Conservation (phyloP, 2,888 invertebrate species). For the Hyppa rectilinea region DNA sequence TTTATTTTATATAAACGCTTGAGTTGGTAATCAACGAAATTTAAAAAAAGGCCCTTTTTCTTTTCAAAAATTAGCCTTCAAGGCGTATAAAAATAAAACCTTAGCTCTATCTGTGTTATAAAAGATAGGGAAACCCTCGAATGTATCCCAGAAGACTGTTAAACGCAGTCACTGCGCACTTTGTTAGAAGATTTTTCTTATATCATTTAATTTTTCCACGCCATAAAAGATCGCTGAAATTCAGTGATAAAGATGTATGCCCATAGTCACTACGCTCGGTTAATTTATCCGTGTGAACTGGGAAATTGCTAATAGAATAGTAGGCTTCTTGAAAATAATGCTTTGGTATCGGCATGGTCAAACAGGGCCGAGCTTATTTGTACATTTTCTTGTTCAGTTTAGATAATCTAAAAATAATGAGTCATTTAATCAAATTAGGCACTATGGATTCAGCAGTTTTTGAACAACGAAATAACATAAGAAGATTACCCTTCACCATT, state of each 20-base stretch:
- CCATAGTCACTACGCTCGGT: neutral
- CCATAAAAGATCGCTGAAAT: conserved; percentile 16
- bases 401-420: neutral
- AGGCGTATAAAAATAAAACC: conserved; percentile 33
- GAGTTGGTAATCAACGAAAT: neutral
- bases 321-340: neutral
- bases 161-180: conserved; percentile 26
- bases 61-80: neutral
- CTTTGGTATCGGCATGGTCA: neutral
- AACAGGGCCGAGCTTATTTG: neutral
- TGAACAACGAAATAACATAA: neutral
- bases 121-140: conserved; percentile 40
- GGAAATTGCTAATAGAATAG: neutral
- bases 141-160: conserved; percentile 36
- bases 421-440: neutral
- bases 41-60: neutral
- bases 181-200: conserved; percentile 27
- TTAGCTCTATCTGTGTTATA: conserved; percentile 39
- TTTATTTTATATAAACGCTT: too few species aligned
- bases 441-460: neutral
- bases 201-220: conserved; percentile 34
- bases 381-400: neutral
- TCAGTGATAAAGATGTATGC: conserved; percentile 13
- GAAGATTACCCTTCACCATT: neutral
- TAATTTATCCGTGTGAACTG: neutral